phyloP scores from a whole-genome alignment of 2,888 invertebrate species.

The Psococerastis gibbosa region DNA sequence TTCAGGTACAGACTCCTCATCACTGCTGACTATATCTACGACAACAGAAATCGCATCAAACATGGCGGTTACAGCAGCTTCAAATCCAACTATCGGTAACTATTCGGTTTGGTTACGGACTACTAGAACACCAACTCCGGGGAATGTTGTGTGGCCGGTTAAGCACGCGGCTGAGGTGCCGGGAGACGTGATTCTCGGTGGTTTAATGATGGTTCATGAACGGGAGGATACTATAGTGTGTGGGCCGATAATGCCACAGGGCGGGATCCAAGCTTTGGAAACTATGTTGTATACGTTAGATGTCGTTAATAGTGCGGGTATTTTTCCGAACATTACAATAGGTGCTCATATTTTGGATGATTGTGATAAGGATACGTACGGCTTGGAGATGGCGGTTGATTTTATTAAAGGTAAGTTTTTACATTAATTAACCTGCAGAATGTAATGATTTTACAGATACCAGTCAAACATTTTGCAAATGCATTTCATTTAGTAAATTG shows the following conservation, averaged over 20 bases:
- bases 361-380: conserved; percentile 11
- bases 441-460: too few relatives aligned
- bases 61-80: too few relatives aligned
- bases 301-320: conserved; percentile 42
- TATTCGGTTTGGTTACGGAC: too few relatives aligned
- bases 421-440: too few relatives aligned
- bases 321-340: conserved; percentile 28
- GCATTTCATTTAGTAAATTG: too few relatives aligned
- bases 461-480: too few relatives aligned
- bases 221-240: conserved; percentile 71
- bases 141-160: conserved; percentile 43
- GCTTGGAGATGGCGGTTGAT: conserved; percentile 11
- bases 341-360: conserved; percentile 12
- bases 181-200: conserved; percentile 74
- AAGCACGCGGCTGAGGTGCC: conserved; percentile 71
- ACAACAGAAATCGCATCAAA: too few relatives aligned
- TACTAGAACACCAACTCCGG: too few relatives aligned
- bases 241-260: conserved; percentile 87
- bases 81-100: too few relatives aligned
- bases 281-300: conserved; percentile 81
- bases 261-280: conserved; percentile 70
- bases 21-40: too few relatives aligned
- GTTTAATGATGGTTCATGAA: conserved; percentile 89
- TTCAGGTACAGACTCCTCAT: too few relatives aligned
- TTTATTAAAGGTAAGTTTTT: conserved; percentile 11